phyloP scores from a whole-genome alignment of 2,888 invertebrate species.

The Bombylius discolor region DNA sequence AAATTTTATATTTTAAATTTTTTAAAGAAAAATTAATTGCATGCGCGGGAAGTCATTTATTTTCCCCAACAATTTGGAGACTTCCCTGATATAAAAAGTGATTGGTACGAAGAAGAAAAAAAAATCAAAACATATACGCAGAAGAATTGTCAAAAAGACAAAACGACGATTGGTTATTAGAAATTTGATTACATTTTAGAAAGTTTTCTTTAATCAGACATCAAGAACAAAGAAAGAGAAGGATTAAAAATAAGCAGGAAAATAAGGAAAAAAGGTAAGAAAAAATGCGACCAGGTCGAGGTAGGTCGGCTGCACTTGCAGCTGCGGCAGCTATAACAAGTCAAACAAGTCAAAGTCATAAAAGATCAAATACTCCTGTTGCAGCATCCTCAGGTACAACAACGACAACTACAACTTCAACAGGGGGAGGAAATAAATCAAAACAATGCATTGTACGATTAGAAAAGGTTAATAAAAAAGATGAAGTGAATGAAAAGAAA shows the following conservation, averaged over 20 bases:
- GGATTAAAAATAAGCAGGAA: background rate
- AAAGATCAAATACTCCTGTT: background rate
- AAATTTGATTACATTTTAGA: no score
- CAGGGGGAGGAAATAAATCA: slow-evolving; percentile 21
- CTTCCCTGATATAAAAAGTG: background rate
- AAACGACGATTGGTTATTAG: no score
- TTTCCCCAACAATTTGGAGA: slow-evolving; percentile 4
- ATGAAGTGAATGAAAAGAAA: slow-evolving; percentile 11
- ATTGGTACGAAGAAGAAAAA: no score
- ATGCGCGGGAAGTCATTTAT: slow-evolving; percentile 10
- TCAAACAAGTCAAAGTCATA: background rate
- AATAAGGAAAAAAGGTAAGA: background rate
- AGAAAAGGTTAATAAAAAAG: slow-evolving; percentile 21
- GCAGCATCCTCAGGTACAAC: background rate
- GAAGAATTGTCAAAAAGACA: no score
- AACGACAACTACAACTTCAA: background rate
- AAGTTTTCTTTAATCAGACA: no score
- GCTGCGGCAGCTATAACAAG: background rate
- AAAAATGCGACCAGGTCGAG: slow-evolving; percentile 8
- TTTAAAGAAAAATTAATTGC: background rate
- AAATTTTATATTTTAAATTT: background rate
- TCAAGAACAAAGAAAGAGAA: background rate
- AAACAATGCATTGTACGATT: slow-evolving; percentile 31
- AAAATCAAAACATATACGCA: no score
- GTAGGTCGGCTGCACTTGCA: slow-evolving; percentile 1